Percentiles rank a stretch among this genome's conserved stretches.
phyloP scores from a whole-genome alignment of 1,140 invertebrate species.

The Drosophila virilis region DNA sequence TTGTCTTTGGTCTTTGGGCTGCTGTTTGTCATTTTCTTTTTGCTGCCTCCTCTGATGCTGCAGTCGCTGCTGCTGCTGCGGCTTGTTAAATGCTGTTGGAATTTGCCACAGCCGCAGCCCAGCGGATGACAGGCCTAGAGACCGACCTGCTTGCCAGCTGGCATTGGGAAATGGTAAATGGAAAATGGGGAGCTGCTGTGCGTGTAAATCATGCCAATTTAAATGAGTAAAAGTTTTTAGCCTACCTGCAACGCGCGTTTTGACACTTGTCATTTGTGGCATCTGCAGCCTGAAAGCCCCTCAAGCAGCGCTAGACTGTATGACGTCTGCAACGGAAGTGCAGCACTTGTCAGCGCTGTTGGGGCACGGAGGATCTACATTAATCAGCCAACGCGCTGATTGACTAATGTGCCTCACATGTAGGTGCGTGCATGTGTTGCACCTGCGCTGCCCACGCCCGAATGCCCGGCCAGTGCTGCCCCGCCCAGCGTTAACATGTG shows the following conservation, averaged over 20 bases:
- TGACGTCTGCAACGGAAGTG: slow-evolving; percentile 74
- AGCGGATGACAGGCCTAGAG: slow-evolving; percentile 28
- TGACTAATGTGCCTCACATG: slow-evolving; percentile 57
- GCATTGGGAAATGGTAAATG: slow-evolving; percentile 7
- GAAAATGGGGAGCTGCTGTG: slow-evolving; percentile 3
- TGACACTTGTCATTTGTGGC: slow-evolving; percentile 69
- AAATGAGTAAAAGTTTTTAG: slow-evolving; percentile 61
- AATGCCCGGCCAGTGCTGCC: slow-evolving; percentile 1
- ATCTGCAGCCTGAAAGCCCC: slow-evolving; percentile 19
- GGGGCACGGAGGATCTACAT: slow-evolving; percentile 32
- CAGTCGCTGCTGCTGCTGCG: slow-evolving; percentile 28
- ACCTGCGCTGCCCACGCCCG: background rate
- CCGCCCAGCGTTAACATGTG: slow-evolving; percentile 31
- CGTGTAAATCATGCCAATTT: slow-evolving; percentile 81
- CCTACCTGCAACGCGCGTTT: slow-evolving; percentile 64
- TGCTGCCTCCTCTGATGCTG: slow-evolving; percentile 1
- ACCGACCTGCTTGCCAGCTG: background rate
- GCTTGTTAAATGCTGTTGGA: slow-evolving; percentile 69
- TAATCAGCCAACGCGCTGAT: slow-evolving; percentile 71
- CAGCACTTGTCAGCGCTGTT: slow-evolving; percentile 57
- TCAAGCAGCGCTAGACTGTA: slow-evolving; percentile 58
- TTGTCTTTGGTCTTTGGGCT: slow-evolving; percentile 59
- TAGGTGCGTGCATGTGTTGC: background rate
- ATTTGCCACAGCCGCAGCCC: slow-evolving; percentile 61
- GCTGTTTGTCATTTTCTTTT: slow-evolving; percentile 75